Conservation (phyloP, 2,888 invertebrate genomes). For the Philonicus albiceps region DNA sequence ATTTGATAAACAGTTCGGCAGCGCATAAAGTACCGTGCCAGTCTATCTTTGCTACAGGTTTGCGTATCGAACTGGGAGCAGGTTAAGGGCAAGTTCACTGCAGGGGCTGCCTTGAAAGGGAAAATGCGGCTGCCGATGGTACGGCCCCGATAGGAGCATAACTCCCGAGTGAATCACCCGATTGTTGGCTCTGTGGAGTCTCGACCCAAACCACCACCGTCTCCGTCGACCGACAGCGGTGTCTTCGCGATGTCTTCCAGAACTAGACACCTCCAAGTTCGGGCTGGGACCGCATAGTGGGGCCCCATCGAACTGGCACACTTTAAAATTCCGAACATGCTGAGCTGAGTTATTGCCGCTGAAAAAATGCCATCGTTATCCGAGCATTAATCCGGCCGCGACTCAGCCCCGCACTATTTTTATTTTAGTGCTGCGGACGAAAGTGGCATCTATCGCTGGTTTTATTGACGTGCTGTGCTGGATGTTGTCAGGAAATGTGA, state of each 20-base stretch:
- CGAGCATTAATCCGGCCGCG: conserved; percentile 17
- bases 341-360: conserved; percentile 24
- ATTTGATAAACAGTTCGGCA: conserved; percentile 25
- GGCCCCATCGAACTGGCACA: neutral
- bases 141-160: neutral
- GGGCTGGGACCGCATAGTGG: neutral
- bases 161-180: conserved; percentile 4
- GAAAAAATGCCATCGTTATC: neutral
- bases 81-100: conserved; percentile 18
- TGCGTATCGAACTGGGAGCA: neutral
- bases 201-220: neutral
- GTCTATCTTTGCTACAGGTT: neutral
- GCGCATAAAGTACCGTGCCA: neutral
- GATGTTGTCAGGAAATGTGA: conserved; percentile 35
- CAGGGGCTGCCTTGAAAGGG: conserved; percentile 7
- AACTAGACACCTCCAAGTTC: neutral
- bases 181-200: neutral
- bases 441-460: conserved; percentile 33
- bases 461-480: conserved; percentile 27
- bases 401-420: neutral
- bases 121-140: neutral
- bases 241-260: neutral
- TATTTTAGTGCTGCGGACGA: conserved; percentile 10
- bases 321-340: conserved; percentile 33
- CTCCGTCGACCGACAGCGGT: neutral